phyloP scores from a whole-genome alignment of 2,888 invertebrate genomes.

The Xanthostigma xanthostigma region DNA sequence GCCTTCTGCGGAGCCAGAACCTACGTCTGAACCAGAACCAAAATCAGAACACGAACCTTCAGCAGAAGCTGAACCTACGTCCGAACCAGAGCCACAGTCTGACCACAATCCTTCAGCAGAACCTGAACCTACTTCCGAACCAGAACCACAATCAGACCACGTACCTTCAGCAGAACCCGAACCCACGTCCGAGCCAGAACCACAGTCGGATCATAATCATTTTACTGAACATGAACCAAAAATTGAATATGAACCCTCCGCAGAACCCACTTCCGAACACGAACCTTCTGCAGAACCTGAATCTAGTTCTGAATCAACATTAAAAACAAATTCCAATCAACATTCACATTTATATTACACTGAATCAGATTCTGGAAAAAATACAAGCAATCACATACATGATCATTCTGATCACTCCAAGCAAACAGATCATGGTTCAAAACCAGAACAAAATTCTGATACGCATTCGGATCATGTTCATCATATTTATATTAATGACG shows the following conservation, averaged over 20 bases:
- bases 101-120: constrained; percentile 13
- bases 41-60: constrained; percentile 22
- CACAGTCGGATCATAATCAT: constrained; percentile 6
- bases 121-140: constrained; percentile 14
- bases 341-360: too few species aligned
- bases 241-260: constrained; percentile 14
- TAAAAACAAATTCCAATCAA: constrained; percentile 13
- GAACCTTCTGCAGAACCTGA: constrained; percentile 18
- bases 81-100: constrained; percentile 18
- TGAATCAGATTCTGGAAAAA: not conserved
- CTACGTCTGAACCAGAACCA: constrained; percentile 21
- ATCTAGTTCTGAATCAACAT: constrained; percentile 20
- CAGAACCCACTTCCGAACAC: constrained; percentile 18
- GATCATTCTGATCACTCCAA: too few species aligned
- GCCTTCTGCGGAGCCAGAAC: constrained; percentile 21
- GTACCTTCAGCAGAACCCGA: constrained; percentile 16
- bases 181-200: constrained; percentile 21
- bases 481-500: too few species aligned
- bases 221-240: constrained; percentile 11
- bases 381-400: not conserved
- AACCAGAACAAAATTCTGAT: constrained; percentile 14
- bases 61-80: constrained; percentile 17
- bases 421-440: constrained; percentile 3
- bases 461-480: too few species aligned
- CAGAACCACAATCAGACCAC: constrained; percentile 16